phyloP scores from a whole-genome alignment of 2,888 invertebrate genomes.

The Drosophila robusta region DNA sequence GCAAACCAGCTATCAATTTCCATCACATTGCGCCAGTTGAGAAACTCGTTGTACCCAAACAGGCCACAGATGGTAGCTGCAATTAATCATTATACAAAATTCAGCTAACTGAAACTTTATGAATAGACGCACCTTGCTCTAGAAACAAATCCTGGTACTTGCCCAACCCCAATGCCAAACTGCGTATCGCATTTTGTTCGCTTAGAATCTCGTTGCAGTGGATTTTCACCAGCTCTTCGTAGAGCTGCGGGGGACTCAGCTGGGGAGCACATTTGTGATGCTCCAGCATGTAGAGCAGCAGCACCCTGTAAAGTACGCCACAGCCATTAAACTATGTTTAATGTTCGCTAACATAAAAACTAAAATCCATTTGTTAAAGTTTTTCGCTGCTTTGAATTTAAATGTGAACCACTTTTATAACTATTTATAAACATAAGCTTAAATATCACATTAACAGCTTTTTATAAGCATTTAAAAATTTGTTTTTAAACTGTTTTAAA shows the following conservation, averaged over 20 bases:
- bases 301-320: slow-evolving; percentile 55
- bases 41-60: slow-evolving; percentile 79
- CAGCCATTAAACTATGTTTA: no score
- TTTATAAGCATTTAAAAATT: no score
- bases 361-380: background rate
- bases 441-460: background rate
- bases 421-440: background rate
- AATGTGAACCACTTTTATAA: background rate
- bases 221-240: slow-evolving; percentile 65
- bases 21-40: slow-evolving; percentile 79
- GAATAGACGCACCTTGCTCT: slow-evolving; percentile 75
- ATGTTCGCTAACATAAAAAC: no score
- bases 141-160: slow-evolving; percentile 81
- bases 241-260: slow-evolving; percentile 64
- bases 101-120: background rate
- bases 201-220: slow-evolving; percentile 76
- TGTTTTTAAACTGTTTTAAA: no score
- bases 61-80: slow-evolving; percentile 80
- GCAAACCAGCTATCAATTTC: slow-evolving; percentile 69
- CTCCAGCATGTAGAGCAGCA: slow-evolving; percentile 78
- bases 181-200: slow-evolving; percentile 79
- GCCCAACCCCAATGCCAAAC: slow-evolving; percentile 76
- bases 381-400: background rate
- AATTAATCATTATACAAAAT: slow-evolving; percentile 9
- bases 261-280: slow-evolving; percentile 77